These are phyloP conservation scores for Aplidium turbinatum DNA, from an alignment of 23 tunicate genomes.

Conservation along the genomic window DNA sequence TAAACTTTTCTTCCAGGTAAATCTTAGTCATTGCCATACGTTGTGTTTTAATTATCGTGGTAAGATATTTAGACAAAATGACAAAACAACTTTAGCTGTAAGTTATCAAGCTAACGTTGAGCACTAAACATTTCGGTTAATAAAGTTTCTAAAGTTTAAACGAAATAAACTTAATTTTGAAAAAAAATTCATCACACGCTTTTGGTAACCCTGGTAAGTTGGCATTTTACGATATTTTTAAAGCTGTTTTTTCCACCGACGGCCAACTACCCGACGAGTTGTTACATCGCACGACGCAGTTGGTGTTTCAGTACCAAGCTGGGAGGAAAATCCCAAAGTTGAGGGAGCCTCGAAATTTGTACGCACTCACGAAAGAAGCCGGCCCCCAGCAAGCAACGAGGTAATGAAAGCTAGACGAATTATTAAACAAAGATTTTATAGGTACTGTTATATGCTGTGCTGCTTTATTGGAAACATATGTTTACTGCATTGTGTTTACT, in stretches of 20 bases:
- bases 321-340: conserved; percentile 89
- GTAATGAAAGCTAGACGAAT: conserved; percentile 13
- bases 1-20: no score
- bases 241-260: conserved; percentile 73
- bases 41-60: no score
- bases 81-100: no score
- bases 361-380: conserved; percentile 90
- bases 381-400: conserved; percentile 99
- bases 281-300: conserved; percentile 86
- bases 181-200: no score
- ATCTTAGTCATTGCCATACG: no score
- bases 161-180: no score
- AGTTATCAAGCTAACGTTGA: no score
- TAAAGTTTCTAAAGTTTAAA: no score
- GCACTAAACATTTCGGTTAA: no score
- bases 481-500: neutral
- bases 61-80: no score
- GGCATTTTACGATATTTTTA: no score
- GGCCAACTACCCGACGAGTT: conserved; percentile 74
- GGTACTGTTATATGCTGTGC: neutral
- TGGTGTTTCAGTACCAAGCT: conserved; percentile 91
- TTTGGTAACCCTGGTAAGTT: no score
- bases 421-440: neutral
- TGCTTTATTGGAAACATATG: neutral
- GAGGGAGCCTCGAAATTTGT: conserved; percentile 83